These are phyloP conservation scores for Sebastes oblongus DNA, from an alignment of 2,797 vertebrate species.

Conservation along the genomic window DNA sequence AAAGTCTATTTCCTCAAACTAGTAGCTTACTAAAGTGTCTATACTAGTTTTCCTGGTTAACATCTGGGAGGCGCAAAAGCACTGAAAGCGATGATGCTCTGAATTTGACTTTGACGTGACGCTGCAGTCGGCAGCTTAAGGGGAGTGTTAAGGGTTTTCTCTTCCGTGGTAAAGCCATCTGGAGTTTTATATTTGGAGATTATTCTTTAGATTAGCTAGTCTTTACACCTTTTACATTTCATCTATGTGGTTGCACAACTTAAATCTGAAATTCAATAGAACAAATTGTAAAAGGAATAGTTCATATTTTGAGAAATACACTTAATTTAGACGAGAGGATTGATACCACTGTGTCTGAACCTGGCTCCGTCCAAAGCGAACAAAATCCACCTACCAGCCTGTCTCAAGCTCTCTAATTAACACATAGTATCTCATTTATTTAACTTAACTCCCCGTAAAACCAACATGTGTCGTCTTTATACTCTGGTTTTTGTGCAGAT, in stretches of 20 bases:
- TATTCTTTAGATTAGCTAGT: not conserved
- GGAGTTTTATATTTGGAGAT: not conserved
- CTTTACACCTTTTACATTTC: not conserved
- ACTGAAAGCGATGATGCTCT: slow-evolving; percentile 50
- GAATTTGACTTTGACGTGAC: not conserved
- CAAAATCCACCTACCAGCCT: not conserved
- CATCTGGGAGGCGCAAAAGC: slow-evolving; percentile 59
- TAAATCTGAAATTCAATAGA: not conserved
- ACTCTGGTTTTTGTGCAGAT: too few relatives aligned
- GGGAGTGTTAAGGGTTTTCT: not conserved
- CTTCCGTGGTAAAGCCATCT: not conserved
- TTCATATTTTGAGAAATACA: not conserved
- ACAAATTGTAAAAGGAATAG: not conserved
- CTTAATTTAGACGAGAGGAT: not conserved
- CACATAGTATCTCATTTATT: not conserved
- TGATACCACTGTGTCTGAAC: not conserved
- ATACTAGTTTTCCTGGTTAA: slow-evolving; percentile 50
- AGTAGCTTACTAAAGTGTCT: slow-evolving; percentile 49
- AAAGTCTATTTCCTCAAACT: slow-evolving; percentile 49
- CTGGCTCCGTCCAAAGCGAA: not conserved
- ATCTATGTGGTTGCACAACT: not conserved
- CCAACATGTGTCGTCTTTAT: not conserved
- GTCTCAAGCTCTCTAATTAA: not conserved
- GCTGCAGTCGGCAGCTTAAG: not conserved
- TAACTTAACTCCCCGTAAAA: not conserved